A percentile compares a stretch with the other conserved stretches of the same genome.
Conservation (phyloP, 2,797 vertebrate genomes). For the Bothrops alternatus region DNA sequence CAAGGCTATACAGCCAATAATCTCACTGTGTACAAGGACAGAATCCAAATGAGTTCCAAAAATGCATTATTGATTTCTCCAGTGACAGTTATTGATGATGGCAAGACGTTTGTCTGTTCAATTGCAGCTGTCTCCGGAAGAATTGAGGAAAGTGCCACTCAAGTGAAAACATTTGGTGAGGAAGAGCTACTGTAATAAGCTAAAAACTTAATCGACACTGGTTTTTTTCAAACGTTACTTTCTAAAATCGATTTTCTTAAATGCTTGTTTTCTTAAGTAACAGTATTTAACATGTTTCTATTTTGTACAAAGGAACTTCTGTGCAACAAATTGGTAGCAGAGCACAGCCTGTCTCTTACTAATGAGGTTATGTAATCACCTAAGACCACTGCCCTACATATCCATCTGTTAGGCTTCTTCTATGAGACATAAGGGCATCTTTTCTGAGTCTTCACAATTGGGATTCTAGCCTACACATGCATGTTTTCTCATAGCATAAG, state of each 20-base stretch:
- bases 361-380: background rate
- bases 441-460: background rate
- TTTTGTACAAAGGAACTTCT: background rate
- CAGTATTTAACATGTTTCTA: background rate
- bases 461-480: background rate
- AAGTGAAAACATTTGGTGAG: slow-evolving; percentile 65
- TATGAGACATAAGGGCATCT: background rate
- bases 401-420: background rate
- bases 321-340: background rate
- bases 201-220: background rate
- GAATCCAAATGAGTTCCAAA: slow-evolving; percentile 41
- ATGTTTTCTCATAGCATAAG: background rate
- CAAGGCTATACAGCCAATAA: slow-evolving; percentile 3
- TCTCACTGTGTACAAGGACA: background rate
- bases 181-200: slow-evolving; percentile 7
- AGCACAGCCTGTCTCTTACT: background rate
- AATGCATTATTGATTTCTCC: slow-evolving; percentile 43
- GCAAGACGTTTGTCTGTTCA: slow-evolving; percentile 51
- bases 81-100: slow-evolving; percentile 49
- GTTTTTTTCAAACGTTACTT: background rate
- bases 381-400: background rate
- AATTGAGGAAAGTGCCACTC: slow-evolving; percentile 56
- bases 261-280: background rate
- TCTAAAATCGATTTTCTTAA: background rate
- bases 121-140: slow-evolving; percentile 23